Evolutionary conservation across 1,140 invertebrate species (phyloP), one percentile per base, ranked within the genome.

Genomic region (Lerema accius): DNA sequence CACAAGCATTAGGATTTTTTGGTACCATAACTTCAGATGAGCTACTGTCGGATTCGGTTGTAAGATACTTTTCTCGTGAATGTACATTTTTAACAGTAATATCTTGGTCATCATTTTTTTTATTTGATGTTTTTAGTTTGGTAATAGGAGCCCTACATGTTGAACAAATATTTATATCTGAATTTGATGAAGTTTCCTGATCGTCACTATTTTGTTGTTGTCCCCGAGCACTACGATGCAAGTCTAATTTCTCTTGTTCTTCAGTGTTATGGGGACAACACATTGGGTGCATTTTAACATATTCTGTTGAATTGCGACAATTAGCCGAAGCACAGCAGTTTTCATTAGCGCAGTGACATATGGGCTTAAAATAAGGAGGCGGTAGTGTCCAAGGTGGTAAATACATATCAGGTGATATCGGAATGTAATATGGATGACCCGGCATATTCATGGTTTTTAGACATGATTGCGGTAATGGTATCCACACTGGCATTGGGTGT

Each of bases 311-410:
- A 26, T 60, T 60, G 16, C 19, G 16, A 13, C 63, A 60, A 32
- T 39, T 65, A 11, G 16, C 45, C 15, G 42, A 4, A 9, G 43
- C 65, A 23, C 55, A 69, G 35, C 42, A 60, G 16, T 69, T 60
- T 14, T 64, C 61, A 23, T 65, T 55, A 7, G 11, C 17, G 19
- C 62, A 64, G 7, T 64, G 58, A 11, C 62, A 65, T 3, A 50
- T 11, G 0, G 14, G 19, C n/a, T 56, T 43, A 4, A 32, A 17
- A 7, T 43, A 43, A 0, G 40, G 6, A 1, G 13, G 23, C 14
- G 51, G 51, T 7, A 17, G 0, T 28, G 11, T 6, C 53, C 53
- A 56, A 46, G 17, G 43, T n/a, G 53, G 53, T 16, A 56, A 40
- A 40, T 56, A 56, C 39, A 56, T 43, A 16, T 42, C 51, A 16